Evolutionary conservation across 2,888 invertebrate species (phyloP).

Genomic region (Odiellus spinosus): DNA sequence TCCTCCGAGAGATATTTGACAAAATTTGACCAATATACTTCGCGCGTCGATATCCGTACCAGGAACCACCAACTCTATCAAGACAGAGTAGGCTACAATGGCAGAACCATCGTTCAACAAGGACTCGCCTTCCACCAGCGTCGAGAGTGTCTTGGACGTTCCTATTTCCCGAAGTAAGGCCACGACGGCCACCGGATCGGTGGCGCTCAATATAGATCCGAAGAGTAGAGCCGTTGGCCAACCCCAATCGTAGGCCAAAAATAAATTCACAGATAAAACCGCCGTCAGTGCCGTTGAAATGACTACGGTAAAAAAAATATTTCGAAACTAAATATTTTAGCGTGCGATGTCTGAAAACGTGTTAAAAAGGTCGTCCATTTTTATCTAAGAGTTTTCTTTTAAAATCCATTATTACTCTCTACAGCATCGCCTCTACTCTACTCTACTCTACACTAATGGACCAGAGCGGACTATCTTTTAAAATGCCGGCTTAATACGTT

Average conservation of each 20-base stretch:
- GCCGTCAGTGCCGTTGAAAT: constrained; percentile 25
- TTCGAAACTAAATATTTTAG: too few relatives aligned
- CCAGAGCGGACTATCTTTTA: too few relatives aligned
- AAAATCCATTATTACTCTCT: too few relatives aligned
- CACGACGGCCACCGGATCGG: constrained; percentile 36
- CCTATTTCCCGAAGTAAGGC: constrained; percentile 32
- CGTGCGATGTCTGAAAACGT: too few relatives aligned
- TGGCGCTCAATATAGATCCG: constrained; percentile 33
- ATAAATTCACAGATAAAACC: constrained; percentile 22
- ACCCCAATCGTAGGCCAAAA: constrained; percentile 28
- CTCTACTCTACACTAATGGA: too few relatives aligned
- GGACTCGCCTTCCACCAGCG: constrained; percentile 35
- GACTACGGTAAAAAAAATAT: constrained; percentile 21
- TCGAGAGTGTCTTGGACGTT: constrained; percentile 26
- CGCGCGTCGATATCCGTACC: constrained; percentile 4
- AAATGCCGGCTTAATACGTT: too few relatives aligned
- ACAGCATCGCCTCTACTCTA: too few relatives aligned
- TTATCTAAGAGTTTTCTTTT: too few relatives aligned
- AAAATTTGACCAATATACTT: constrained; percentile 20
- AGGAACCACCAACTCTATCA: background rate
- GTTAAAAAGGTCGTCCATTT: too few relatives aligned
- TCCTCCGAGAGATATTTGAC: constrained; percentile 27
- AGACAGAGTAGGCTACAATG: constrained; percentile 28
- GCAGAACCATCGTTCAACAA: constrained; percentile 35
- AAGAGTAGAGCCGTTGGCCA: constrained; percentile 30